Base-by-base conservation (phyloP, 2,888 invertebrate species). In the Cephus spinipes region DNA sequence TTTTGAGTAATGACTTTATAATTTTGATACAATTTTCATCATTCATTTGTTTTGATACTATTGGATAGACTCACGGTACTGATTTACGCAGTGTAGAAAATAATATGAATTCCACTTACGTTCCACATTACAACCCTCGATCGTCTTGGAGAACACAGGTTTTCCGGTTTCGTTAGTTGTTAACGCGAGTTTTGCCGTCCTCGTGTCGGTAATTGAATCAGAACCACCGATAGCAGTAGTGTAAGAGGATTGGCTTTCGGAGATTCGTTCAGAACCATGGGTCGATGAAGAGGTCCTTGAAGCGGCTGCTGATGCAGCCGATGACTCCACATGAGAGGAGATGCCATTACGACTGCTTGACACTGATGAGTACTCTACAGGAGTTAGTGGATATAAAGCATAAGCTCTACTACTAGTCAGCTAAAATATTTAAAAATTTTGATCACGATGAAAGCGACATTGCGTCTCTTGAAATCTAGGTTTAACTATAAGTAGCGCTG, bases 91-190 rank as follows among this genome's bases (percentile, higher is more conserved):
- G 6, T 40, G 36, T 40, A 40, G 23, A 3, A 33, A 69, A 35
- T n/a, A 68, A 69, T 15, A 35, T 30, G 69, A 40, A 11, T 76
- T 68, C 73, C 89, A 95, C 96, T 96, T 93, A 97, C 96, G 95
- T 94, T 96, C 96, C 84, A 96, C 94, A 88, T 94, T 95, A 83
- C 94, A 94, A 86, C 96, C 96, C 90, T 95, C 95, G 79, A 97
- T 93, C 73, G 96, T 95, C 91, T 95, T 95, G 35, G 93, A 93
- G 88, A 97, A 96, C 77, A 94, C 92, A 1, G 97, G 97, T 85
- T 93, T 95, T 80, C 95, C 95, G 79, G 94, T 93, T 55, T 87
- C 89, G 31, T 79, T 86, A 83, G 91, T 85, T 80, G 89, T 81
- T 76, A 84, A 77, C 2, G 87, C 82, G 23, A 90, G 76, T 78